Evolutionary conservation across 2,888 invertebrate species (phyloP).

Genomic region (Cyclophora albipunctata): DNA sequence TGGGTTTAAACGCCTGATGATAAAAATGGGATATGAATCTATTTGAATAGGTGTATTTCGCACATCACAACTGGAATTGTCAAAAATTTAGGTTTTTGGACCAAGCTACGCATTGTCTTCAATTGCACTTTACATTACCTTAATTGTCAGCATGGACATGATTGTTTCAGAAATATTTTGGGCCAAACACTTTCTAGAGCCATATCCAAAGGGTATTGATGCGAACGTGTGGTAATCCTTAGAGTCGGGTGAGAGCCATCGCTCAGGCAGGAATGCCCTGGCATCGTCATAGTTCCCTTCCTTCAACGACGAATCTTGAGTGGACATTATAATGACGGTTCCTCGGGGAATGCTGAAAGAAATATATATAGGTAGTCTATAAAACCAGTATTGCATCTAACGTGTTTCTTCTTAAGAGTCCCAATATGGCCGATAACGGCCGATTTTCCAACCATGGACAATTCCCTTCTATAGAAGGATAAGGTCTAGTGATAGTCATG

Average conservation of each 20-base stretch:
- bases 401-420: neutral
- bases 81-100: too few relatives aligned
- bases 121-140: constrained; percentile 44
- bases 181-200: constrained; percentile 77
- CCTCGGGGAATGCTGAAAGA: constrained; percentile 66
- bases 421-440: neutral
- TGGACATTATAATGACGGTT: constrained; percentile 79
- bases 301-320: constrained; percentile 74
- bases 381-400: neutral
- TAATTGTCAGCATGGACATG: constrained; percentile 72
- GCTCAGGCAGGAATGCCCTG: constrained; percentile 75
- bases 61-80: too few relatives aligned
- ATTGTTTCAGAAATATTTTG: constrained; percentile 77
- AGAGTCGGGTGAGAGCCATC: constrained; percentile 71
- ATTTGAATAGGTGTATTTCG: too few relatives aligned
- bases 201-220: constrained; percentile 79
- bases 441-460: neutral
- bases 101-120: too few relatives aligned
- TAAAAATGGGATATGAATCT: too few relatives aligned
- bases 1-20: too few relatives aligned
- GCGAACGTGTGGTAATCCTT: constrained; percentile 70
- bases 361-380: neutral
- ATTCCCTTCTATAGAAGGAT: neutral
- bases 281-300: constrained; percentile 81
- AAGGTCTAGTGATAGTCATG: neutral